Conservation (phyloP, 2,113 vertebrate genomes). For the Grus americana region DNA sequence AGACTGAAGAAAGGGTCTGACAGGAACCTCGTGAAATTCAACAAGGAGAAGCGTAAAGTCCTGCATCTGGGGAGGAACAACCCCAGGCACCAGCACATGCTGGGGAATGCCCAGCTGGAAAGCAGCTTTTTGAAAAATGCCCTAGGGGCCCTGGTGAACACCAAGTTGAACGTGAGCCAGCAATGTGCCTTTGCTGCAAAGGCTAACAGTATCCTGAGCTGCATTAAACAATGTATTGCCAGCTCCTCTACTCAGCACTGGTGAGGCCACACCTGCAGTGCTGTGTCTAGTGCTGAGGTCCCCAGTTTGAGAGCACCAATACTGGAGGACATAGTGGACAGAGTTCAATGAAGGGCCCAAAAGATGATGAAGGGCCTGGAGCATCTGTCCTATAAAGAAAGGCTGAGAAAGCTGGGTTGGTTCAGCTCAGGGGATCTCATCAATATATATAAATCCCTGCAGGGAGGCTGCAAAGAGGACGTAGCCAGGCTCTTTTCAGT, state of each 20-base stretch:
- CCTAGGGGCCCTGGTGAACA: not conserved
- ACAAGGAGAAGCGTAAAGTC: not conserved
- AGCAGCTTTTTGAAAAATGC: not conserved
- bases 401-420: not conserved
- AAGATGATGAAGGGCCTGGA: not conserved
- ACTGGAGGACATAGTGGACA: not conserved
- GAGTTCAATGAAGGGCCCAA: not conserved
- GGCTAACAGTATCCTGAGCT: too few species aligned
- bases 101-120: not conserved
- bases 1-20: not conserved
- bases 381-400: not conserved
- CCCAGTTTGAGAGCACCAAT: too few species aligned
- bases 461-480: not conserved
- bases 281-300: not conserved
- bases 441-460: not conserved
- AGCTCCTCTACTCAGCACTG: not conserved
- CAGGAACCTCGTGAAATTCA: not conserved
- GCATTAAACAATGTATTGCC: not conserved
- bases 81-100: not conserved
- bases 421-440: not conserved
- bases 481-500: too few species aligned
- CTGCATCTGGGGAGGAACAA: not conserved
- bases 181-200: not conserved
- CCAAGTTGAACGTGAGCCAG: not conserved
- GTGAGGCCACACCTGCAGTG: not conserved